Percentiles rank a stretch among this genome's conserved stretches.
Conservation (phyloP, 2,113 vertebrate genomes). For the Mohoua ochrocephala region DNA sequence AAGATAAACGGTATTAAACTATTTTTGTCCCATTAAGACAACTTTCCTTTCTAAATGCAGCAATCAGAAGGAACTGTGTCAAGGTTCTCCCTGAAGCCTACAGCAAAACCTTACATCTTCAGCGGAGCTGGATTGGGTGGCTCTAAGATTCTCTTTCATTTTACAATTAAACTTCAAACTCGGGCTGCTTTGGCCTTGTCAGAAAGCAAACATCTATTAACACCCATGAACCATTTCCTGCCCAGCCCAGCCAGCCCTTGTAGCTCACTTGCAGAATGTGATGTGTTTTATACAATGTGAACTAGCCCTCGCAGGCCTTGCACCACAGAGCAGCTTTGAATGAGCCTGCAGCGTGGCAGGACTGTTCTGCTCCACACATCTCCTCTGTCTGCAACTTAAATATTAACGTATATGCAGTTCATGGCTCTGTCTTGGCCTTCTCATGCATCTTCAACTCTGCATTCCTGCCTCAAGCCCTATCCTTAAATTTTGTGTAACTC, state of each 20-base stretch:
- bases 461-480: not conserved
- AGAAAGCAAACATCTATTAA: not conserved
- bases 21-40: not conserved
- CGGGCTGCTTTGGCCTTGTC: not conserved
- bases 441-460: not conserved
- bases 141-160: not conserved
- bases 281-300: not conserved
- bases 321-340: not conserved
- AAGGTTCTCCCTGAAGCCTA: not conserved
- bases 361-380: not conserved
- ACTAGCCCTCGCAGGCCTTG: not conserved
- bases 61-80: not conserved
- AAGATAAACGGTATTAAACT: not conserved
- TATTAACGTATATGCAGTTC: fast-evolving
- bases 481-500: not conserved
- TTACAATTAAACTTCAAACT: not conserved
- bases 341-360: not conserved
- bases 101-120: not conserved
- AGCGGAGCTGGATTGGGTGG: not conserved
- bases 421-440: not conserved
- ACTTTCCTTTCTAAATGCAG: not conserved
- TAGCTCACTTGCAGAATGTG: not conserved
- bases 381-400: not conserved
- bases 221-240: not conserved
- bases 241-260: not conserved